Evolutionary conservation across 1,140 invertebrate genomes (phyloP).

Genomic region (Drosophila eugracilis): DNA sequence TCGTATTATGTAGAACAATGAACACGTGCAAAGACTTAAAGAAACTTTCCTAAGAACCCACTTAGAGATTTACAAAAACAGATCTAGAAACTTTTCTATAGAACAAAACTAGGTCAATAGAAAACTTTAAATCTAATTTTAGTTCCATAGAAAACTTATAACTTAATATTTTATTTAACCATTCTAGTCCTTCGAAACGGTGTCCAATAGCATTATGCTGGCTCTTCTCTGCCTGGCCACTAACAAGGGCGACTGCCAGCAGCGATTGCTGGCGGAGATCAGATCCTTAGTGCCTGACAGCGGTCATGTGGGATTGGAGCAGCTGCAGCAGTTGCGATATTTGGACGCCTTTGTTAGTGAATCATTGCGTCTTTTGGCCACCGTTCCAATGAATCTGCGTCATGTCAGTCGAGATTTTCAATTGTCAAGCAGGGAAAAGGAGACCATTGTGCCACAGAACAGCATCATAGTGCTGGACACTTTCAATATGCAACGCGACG

Average conservation of each 20-base stretch:
- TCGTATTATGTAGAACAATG: too few species aligned
- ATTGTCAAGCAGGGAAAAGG: conserved; percentile 39
- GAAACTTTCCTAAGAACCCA: too few species aligned
- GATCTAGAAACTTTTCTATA: too few species aligned
- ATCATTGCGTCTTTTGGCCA: conserved; percentile 72
- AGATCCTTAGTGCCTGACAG: conserved; percentile 42
- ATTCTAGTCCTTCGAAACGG: conserved; percentile 75
- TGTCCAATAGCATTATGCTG: conserved; percentile 78
- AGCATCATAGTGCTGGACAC: conserved; percentile 75
- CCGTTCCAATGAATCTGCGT: conserved; percentile 79
- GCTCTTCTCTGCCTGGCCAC: conserved; percentile 74
- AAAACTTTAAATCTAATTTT: too few species aligned
- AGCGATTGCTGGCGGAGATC: conserved; percentile 68
- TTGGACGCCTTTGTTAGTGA: conserved; percentile 77
- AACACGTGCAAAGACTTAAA: too few species aligned
- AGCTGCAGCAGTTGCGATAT: conserved; percentile 72
- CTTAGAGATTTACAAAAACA: too few species aligned
- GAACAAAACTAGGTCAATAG: too few species aligned
- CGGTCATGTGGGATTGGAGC: conserved; percentile 61
- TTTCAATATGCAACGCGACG: conserved; percentile 81
- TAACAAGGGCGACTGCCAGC: conserved; percentile 62
- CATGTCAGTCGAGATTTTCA: conserved; percentile 73
- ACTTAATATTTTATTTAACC: too few species aligned
- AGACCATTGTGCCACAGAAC: conserved; percentile 66
- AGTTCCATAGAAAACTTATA: too few species aligned